Evolutionary conservation across 53 echinoderm and acorn worm species (phyloP), one percentile per base, ranked within the genome.

Genomic region (Echinarachnius parma): DNA sequence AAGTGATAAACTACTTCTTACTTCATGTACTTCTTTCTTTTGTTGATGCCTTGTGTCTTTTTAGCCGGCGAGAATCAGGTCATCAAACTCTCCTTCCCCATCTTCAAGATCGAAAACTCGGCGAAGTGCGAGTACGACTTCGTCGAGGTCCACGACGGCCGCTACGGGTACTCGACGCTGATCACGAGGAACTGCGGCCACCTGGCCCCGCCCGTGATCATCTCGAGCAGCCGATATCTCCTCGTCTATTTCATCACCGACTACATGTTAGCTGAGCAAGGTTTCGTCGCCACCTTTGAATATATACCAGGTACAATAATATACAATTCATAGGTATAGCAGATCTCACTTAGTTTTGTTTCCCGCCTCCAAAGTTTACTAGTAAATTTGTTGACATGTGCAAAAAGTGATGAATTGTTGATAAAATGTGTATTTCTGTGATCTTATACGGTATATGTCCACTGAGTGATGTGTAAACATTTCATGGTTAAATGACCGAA

Each of bases 121-220:
- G 80, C 75, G 0, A 55, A 76, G 1, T 91, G 91, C 33, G 64
- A 83, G 71, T 91, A 83, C 37, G 86, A 86, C 54, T 79, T 50
- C 58, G 59, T 91, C 34, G 86, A 86, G 68, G 67, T 90, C 13
- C 86, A 81, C 15, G 91, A 91, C 46, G 91, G 91, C 4, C 86
- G 91, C 28, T 91, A 77, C 31, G 91, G 86, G 1, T 90, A 49
- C 83, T 91, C 91, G 29, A 86, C 91, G 19, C 65, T 83, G 15
- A 60, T 91, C 28, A 75, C 59, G 50, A 66, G 77, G 32, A 19
- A 80, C 25, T 86, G 91, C 31, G 91, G 91, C 8, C 32, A 75
- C 34, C 39, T 36, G 7, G 25, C 62, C 20, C 91, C 91, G 2
- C 56, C 48, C 7, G 63, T 72, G 30, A 66, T 91, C 36, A 68